Evolutionary conservation across 2,113 vertebrate species (phyloP).

Genomic region (Bungarus multicinctus): DNA sequence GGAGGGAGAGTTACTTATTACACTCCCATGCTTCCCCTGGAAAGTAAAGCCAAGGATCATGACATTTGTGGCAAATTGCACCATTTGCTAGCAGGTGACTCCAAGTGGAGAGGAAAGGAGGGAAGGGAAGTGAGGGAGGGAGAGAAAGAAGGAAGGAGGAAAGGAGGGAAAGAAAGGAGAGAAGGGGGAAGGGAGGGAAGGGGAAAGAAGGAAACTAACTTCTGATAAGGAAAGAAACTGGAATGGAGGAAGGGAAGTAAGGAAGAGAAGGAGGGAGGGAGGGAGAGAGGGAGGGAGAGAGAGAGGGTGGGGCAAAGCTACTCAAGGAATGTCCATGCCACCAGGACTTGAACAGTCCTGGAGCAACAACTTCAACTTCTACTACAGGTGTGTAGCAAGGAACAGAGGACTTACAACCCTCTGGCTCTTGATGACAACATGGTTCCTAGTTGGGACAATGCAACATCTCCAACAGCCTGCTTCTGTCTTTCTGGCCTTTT

Average conservation of each 20-base stretch:
- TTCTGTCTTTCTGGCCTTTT: background rate
- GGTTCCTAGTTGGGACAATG: background rate
- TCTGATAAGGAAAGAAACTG: too few species aligned
- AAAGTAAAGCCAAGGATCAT: background rate
- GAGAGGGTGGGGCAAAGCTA: background rate
- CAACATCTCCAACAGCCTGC: too few species aligned
- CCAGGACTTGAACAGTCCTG: background rate
- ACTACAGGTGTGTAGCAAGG: background rate
- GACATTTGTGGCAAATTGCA: background rate
- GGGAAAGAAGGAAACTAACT: too few species aligned
- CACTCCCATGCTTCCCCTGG: background rate
- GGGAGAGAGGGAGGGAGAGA: too few species aligned
- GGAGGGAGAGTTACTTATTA: background rate
- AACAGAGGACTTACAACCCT: too few species aligned
- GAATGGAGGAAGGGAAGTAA: background rate
- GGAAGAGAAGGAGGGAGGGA: background rate
- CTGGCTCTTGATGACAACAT: background rate
- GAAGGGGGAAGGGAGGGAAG: fast-evolving
- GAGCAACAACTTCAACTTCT: background rate
- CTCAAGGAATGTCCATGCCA: background rate
- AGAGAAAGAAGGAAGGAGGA: fast-evolving
- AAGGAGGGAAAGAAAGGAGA: fast-evolving
- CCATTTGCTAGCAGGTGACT: background rate
- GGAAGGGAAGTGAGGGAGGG: too few species aligned
- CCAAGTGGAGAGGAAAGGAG: fast-evolving